These are phyloP conservation scores for Branchipolynoe longqiensis DNA, from an alignment of 2,888 invertebrate genomes.

Conservation along the genomic window DNA sequence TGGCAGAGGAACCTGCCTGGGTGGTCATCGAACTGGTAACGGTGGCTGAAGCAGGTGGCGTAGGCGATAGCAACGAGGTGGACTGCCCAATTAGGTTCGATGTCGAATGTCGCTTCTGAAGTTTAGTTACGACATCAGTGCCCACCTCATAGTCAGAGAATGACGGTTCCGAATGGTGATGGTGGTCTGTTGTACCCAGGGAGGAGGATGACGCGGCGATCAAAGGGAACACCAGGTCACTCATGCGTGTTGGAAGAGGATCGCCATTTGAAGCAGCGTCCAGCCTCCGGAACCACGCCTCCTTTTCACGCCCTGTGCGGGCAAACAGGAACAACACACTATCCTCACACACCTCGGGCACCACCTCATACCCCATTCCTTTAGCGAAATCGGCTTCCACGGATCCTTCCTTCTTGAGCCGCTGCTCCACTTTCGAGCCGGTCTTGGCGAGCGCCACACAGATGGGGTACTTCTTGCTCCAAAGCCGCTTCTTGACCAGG, in stretches of 20 bases:
- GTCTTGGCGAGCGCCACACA: slow-evolving; percentile 85
- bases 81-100: slow-evolving; percentile 30
- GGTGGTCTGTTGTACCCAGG: not conserved
- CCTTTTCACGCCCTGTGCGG: slow-evolving; percentile 93
- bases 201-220: slow-evolving; percentile 62
- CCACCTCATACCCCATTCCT: slow-evolving; percentile 37
- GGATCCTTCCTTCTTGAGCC: not conserved
- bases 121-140: slow-evolving; percentile 20
- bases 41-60: not conserved
- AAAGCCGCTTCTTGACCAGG: slow-evolving; percentile 85
- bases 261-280: slow-evolving; percentile 63
- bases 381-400: slow-evolving; percentile 33
- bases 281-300: slow-evolving; percentile 88
- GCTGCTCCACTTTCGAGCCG: slow-evolving; percentile 3
- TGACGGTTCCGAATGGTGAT: slow-evolving; percentile 18
- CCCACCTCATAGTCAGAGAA: slow-evolving; percentile 25
- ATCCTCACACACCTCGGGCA: slow-evolving; percentile 68
- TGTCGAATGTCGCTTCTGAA: slow-evolving; percentile 41
- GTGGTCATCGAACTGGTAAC: not conserved
- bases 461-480: slow-evolving; percentile 97
- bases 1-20: not conserved
- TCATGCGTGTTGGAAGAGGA: slow-evolving; percentile 63
- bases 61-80: no score
- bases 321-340: slow-evolving; percentile 86
- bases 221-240: slow-evolving; percentile 49